Conservation (phyloP, 2,888 invertebrate species). For the Diloba caeruleocephala region DNA sequence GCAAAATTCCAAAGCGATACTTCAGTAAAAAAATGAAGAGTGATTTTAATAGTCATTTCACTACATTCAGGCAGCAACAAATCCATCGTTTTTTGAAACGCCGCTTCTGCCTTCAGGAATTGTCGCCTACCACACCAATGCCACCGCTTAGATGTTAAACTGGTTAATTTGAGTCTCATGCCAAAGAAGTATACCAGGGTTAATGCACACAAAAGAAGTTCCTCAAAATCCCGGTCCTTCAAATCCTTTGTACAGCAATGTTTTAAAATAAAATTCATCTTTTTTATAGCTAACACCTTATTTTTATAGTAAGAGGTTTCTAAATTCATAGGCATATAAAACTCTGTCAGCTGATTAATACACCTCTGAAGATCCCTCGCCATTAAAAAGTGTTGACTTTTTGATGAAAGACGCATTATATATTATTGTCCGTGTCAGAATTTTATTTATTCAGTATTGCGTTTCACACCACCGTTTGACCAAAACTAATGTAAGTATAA, state of each 20-base stretch:
- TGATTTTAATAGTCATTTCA: conserved; percentile 67
- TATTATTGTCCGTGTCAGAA: not conserved
- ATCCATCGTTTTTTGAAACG: conserved; percentile 69
- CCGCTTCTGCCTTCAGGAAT: conserved; percentile 68
- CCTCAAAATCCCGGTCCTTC: conserved; percentile 65
- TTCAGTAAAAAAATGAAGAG: conserved; percentile 67
- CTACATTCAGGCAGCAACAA: conserved; percentile 69
- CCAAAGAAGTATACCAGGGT: conserved; percentile 73
- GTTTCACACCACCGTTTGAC: no score
- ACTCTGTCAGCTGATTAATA: conserved; percentile 57
- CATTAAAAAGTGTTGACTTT: conserved; percentile 11
- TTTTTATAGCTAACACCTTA: conserved; percentile 65
- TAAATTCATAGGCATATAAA: conserved; percentile 67
- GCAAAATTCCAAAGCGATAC: conserved; percentile 71
- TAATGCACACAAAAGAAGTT: conserved; percentile 67
- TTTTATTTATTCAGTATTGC: no score
- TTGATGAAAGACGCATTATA: conserved; percentile 9
- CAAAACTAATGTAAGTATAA: no score
- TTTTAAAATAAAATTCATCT: conserved; percentile 61
- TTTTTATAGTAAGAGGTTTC: conserved; percentile 55
- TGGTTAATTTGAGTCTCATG: conserved; percentile 70
- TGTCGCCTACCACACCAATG: conserved; percentile 61
- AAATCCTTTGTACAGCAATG: conserved; percentile 49
- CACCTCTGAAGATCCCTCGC: conserved; percentile 56
- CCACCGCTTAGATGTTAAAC: conserved; percentile 57